These are phyloP conservation scores for Platypus cylindrus DNA, from an alignment of 2,888 invertebrate genomes.

Conservation along the genomic window DNA sequence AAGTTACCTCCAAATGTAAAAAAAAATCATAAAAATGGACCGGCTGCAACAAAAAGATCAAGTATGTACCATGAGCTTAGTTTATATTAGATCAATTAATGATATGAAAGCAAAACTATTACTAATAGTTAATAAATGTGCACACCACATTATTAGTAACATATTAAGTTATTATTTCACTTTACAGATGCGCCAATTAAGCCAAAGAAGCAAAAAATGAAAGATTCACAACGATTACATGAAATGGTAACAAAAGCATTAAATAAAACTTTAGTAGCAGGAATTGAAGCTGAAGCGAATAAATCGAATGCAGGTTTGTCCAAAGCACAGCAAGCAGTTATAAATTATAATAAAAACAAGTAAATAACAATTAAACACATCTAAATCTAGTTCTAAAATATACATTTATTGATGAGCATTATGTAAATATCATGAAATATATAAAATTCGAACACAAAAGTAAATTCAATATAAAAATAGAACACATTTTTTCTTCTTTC, in stretches of 20 bases:
- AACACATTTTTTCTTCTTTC: too few species aligned
- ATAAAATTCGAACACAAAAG: too few species aligned
- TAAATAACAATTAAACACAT: background rate
- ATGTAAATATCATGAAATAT: background rate
- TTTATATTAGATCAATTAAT: background rate
- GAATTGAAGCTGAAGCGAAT: constrained; percentile 45
- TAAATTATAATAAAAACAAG: constrained; percentile 22
- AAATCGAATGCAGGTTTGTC: constrained; percentile 36
- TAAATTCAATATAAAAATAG: too few species aligned
- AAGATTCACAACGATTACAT: constrained; percentile 51
- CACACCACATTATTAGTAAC: too few species aligned
- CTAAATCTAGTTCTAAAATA: background rate
- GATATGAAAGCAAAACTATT: background rate
- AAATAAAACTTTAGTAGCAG: constrained; percentile 55
- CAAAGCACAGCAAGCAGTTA: constrained; percentile 42
- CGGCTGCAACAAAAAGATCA: constrained; percentile 43
- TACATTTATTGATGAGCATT: background rate
- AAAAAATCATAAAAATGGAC: constrained; percentile 42
- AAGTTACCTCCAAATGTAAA: constrained; percentile 44
- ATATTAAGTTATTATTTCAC: too few species aligned
- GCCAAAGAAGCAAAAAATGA: constrained; percentile 46
- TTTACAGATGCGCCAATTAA: constrained; percentile 48
- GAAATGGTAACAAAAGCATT: constrained; percentile 54
- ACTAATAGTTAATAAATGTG: background rate
- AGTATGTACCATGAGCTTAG: constrained; percentile 35